These are phyloP conservation scores for Coregonus suidteri DNA, from an alignment of 2,797 vertebrate genomes.

Conservation along the genomic window DNA sequence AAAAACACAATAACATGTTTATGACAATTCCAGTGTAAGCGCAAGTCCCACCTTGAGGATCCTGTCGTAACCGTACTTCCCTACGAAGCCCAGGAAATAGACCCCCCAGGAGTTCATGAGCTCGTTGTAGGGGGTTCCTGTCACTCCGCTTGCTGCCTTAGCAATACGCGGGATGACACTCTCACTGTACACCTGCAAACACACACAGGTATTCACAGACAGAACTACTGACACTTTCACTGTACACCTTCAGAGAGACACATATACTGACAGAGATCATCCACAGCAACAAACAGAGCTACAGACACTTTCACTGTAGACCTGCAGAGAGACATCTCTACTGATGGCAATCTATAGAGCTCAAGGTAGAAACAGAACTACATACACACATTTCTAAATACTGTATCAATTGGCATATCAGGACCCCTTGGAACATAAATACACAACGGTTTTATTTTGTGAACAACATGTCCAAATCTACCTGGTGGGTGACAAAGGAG, in stretches of 20 bases:
- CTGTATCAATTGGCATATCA: not conserved
- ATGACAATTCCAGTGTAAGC: not conserved
- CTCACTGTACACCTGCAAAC: slow-evolving; percentile 74
- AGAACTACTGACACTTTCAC: not conserved
- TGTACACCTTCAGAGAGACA: not conserved
- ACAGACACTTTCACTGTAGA: not conserved
- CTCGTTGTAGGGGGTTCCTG: slow-evolving; percentile 78
- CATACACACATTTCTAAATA: not conserved
- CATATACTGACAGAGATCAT: not conserved
- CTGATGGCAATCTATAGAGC: not conserved
- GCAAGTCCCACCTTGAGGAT: slow-evolving; percentile 71
- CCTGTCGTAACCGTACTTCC: slow-evolving; percentile 78
- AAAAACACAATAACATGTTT: not conserved
- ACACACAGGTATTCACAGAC: slow-evolving; percentile 15
- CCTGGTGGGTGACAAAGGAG: slow-evolving; percentile 79
- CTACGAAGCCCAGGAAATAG: slow-evolving; percentile 78
- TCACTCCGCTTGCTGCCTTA: slow-evolving; percentile 77
- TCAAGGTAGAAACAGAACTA: not conserved
- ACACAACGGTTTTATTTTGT: not conserved
- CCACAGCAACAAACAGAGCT: not conserved
- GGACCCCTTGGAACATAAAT: not conserved
- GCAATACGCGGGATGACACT: slow-evolving; percentile 76
- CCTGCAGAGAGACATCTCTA: slow-evolving; percentile 2
- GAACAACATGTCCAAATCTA: slow-evolving; percentile 24
- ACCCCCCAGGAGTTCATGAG: slow-evolving; percentile 82